Percentiles rank a stretch among this genome's conserved stretches.
These are phyloP conservation scores for Perccottus glenii DNA, from an alignment of 2,113 vertebrate species.

Conservation along the genomic window DNA sequence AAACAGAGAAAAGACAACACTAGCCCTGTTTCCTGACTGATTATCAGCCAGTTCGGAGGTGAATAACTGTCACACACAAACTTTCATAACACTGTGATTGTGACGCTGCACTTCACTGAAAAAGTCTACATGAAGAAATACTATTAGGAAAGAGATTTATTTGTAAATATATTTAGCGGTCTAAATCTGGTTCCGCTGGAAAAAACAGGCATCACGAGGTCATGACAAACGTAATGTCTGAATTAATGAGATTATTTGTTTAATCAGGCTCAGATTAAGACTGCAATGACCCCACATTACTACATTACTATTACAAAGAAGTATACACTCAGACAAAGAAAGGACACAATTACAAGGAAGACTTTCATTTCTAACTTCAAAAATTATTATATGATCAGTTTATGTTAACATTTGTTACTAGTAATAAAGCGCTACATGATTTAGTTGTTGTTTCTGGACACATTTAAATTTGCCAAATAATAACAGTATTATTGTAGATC, in stretches of 20 bases:
- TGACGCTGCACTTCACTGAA: slow-evolving; percentile 28
- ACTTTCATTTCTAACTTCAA: background rate
- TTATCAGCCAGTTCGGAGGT: slow-evolving; percentile 46
- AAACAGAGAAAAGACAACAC: slow-evolving; percentile 59
- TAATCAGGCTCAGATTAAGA: slow-evolving; percentile 41
- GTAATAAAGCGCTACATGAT: too few species aligned
- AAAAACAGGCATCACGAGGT: slow-evolving; percentile 32
- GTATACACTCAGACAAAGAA: slow-evolving; percentile 7
- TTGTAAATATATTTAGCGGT: slow-evolving; percentile 12
- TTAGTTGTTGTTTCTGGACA: too few species aligned
- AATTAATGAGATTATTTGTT: slow-evolving; percentile 24
- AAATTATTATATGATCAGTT: too few species aligned
- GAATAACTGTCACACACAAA: slow-evolving; percentile 15
- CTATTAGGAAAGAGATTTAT: slow-evolving; percentile 11
- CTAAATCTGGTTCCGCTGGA: slow-evolving; percentile 34
- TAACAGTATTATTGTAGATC: too few species aligned
- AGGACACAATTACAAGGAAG: too few species aligned
- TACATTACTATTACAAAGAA: slow-evolving; percentile 1
- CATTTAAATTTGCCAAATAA: too few species aligned
- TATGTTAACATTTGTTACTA: too few species aligned
- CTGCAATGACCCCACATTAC: slow-evolving; percentile 30
- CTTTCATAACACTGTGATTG: slow-evolving; percentile 23
- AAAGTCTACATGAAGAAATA: slow-evolving; percentile 17
- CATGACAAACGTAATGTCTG: slow-evolving; percentile 37
- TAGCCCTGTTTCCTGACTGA: slow-evolving; percentile 73